These are phyloP conservation scores for Helicolenus hilgendorfi DNA, from an alignment of 2,797 vertebrate species.

Conservation along the genomic window DNA sequence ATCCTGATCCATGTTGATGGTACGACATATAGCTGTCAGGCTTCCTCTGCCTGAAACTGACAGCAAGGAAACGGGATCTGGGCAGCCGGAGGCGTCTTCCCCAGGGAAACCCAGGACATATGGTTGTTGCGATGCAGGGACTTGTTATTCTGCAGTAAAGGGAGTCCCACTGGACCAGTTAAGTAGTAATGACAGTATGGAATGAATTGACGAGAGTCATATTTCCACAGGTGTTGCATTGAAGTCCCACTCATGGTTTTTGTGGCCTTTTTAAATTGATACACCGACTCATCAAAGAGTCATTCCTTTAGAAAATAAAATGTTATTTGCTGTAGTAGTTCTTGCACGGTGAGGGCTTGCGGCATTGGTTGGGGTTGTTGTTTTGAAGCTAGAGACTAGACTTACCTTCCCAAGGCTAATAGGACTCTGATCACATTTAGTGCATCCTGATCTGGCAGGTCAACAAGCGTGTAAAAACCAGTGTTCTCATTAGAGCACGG, in stretches of 20 bases:
- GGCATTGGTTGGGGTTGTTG: not conserved
- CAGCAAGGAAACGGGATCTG: slow-evolving; percentile 63
- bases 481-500: slow-evolving; percentile 83
- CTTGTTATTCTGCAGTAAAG: slow-evolving; percentile 85
- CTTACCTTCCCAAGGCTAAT: slow-evolving; percentile 74
- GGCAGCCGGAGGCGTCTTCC: slow-evolving; percentile 72
- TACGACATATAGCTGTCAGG: slow-evolving; percentile 71
- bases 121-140: slow-evolving; percentile 78
- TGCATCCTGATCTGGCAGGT: slow-evolving; percentile 77
- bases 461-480: slow-evolving; percentile 83
- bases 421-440: slow-evolving; percentile 80
- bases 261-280: slow-evolving; percentile 38
- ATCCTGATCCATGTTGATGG: slow-evolving; percentile 23
- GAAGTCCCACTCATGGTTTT: slow-evolving; percentile 32
- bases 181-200: slow-evolving; percentile 82
- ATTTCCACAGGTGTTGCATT: slow-evolving; percentile 72
- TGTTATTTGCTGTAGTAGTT: not conserved
- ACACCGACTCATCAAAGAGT: slow-evolving; percentile 11
- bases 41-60: slow-evolving; percentile 62
- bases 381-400: slow-evolving; percentile 35
- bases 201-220: slow-evolving; percentile 72
- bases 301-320: slow-evolving; percentile 7
- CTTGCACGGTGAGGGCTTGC: not conserved
- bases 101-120: slow-evolving; percentile 81
- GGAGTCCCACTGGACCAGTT: slow-evolving; percentile 83